phyloP scores from a whole-genome alignment of 2,797 vertebrate genomes.

The Falco cherrug region DNA sequence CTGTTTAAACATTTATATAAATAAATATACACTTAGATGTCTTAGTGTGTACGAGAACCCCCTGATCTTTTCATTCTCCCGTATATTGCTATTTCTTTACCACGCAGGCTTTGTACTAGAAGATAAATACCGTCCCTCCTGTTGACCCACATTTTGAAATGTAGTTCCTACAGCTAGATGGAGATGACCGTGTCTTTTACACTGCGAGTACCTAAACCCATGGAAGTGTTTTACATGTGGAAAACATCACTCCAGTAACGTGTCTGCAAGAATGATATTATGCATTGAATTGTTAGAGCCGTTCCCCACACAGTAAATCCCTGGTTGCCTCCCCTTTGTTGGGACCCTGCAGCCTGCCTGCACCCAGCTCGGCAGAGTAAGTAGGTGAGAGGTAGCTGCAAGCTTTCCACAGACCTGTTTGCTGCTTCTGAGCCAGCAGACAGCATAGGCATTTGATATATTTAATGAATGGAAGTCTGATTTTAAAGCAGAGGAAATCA shows the following conservation, averaged over 20 bases:
- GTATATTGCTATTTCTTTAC: neutral
- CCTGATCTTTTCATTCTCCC: neutral
- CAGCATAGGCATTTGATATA: neutral
- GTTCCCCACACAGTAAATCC: neutral
- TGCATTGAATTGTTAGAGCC: neutral
- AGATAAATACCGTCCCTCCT: neutral
- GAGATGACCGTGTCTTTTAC: neutral
- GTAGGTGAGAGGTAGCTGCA: neutral
- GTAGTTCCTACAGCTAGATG: neutral
- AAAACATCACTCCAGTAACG: neutral
- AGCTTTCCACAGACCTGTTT: neutral
- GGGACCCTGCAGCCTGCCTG: neutral
- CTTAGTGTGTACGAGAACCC: fast-evolving
- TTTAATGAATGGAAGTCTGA: neutral
- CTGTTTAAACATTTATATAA: neutral
- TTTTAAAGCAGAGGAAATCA: neutral
- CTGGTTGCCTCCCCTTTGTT: neutral
- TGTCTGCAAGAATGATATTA: neutral
- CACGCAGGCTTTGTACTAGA: neutral
- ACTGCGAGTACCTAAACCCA: neutral
- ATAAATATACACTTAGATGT: neutral
- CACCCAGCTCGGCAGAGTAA: neutral
- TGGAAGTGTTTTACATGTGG: neutral
- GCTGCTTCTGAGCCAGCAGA: neutral
- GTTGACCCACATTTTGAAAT: neutral